Evolutionary conservation across 1,140 invertebrate species (phyloP), one percentile per base, ranked within the genome.

Genomic region (Meteorus sp.): DNA sequence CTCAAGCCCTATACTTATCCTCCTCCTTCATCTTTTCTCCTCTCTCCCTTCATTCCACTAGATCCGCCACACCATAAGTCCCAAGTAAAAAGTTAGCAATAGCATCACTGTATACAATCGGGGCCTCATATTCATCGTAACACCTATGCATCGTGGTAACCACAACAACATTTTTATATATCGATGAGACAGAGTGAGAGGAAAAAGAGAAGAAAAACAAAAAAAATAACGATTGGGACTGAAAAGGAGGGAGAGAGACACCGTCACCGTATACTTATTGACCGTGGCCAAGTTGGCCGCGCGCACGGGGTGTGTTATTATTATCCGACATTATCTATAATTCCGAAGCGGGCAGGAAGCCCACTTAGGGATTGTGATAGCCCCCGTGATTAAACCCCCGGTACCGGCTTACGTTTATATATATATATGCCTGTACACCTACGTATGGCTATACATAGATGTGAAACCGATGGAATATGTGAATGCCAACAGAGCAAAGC

Each of bases 271-370:
- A 77, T 77, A 77, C 74, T 78, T 77, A 78, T 75, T 77, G 71
- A 70, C 70, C 69, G 52, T 69, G 66, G 69, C 69, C 68, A 44
- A 25, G 27, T 37, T 51, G 48, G 58, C 67, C 62, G 60, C 56
- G 67, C 60, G 67, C 63, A 66, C 69, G 68, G 72, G 69, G 68
- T 74, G 69, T 75, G 73, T 78, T 78, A 80, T 80, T 78, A 80
- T 80, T 80, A 78, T 78, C 78, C 74, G 74, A 76, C 77, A 80
- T 80, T 80, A 80, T 80, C 78, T 79, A 76, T 79, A 80, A 80
- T 80, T 79, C 76, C 65, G 73, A 76, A 73, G 70, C 74, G 72
- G 70, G 33, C 78, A 80, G 77, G 77, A 79, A 79, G 76, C 77
- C 76, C 76, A 80, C 77, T 80, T 80, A 78, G 73, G 74, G 63